Percentiles rank a stretch among this genome's conserved stretches.
phyloP scores from a whole-genome alignment of 2,888 invertebrate genomes.

The Leptinotarsa juncta region DNA sequence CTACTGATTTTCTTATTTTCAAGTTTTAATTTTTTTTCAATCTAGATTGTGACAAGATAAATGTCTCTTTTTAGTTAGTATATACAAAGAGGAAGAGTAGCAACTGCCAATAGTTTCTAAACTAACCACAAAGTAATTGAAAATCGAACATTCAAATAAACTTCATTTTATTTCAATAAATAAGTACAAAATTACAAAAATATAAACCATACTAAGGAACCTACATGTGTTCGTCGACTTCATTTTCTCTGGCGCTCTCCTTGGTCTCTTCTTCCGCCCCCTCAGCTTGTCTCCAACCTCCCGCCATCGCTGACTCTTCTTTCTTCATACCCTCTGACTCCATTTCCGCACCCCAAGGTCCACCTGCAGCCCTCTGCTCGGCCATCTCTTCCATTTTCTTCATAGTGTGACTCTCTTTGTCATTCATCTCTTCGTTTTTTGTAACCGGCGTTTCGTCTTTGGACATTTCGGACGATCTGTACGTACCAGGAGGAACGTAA shows the following conservation, averaged over 20 bases:
- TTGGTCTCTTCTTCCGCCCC: neutral
- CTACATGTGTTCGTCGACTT: constrained; percentile 15
- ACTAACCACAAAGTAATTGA: neutral
- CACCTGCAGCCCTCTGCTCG: constrained; percentile 44
- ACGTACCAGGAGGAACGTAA: constrained; percentile 48
- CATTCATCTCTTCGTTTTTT: constrained; percentile 24
- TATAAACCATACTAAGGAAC: constrained; percentile 4
- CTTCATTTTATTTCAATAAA: constrained; percentile 26
- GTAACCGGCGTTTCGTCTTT: neutral
- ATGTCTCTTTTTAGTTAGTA: too few species aligned
- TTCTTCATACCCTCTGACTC: constrained; percentile 20
- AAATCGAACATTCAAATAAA: neutral
- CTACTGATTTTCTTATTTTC: too few species aligned
- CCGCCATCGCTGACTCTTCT: constrained; percentile 22
- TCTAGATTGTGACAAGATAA: too few species aligned
- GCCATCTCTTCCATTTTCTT: constrained; percentile 54
- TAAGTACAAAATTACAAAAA: constrained; percentile 19
- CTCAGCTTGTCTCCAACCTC: neutral
- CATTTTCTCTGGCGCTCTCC: constrained; percentile 21
- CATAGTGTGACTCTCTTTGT: constrained; percentile 54
- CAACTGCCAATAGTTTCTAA: too few species aligned
- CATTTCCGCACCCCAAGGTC: constrained; percentile 31
- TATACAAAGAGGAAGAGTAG: too few species aligned
- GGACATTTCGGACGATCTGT: constrained; percentile 46
- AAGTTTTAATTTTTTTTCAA: too few species aligned